Percentiles rank a stretch among this genome's conserved stretches.
Evolutionary conservation across 1,140 invertebrate species (phyloP).

Genomic region (Scaptodrosophila lebanonensis): DNA sequence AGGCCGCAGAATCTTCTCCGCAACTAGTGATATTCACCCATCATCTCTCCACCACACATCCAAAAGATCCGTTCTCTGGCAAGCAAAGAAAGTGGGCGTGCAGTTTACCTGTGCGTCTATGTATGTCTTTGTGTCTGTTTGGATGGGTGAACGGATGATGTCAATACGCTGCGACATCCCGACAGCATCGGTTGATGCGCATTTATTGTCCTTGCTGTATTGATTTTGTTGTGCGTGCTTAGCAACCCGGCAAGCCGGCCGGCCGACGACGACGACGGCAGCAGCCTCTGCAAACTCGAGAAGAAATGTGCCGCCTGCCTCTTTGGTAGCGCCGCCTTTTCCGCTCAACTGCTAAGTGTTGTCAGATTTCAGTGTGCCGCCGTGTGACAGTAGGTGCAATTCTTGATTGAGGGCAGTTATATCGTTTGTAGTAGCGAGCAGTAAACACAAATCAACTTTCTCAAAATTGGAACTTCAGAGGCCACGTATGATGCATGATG

Average conservation of each 20-base stretch:
- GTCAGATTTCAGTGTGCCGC: no score
- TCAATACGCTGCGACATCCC: slow-evolving; percentile 7
- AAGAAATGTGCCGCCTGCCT: slow-evolving; percentile 28
- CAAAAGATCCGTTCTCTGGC: neutral
- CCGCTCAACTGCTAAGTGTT: slow-evolving; percentile 28
- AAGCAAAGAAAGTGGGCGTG: slow-evolving; percentile 23
- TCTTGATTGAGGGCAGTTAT: no score
- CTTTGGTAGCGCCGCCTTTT: slow-evolving; percentile 45
- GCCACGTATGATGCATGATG: slow-evolving; percentile 76
- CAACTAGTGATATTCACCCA: no score
- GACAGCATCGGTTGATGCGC: neutral
- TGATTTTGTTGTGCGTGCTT: slow-evolving; percentile 40
- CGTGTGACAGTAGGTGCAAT: slow-evolving; percentile 17
- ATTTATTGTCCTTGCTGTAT: slow-evolving; percentile 6
- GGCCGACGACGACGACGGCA: slow-evolving; percentile 33
- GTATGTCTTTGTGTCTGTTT: slow-evolving; percentile 8
- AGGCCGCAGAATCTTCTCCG: no score
- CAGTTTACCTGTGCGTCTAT: slow-evolving; percentile 14
- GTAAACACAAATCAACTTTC: slow-evolving; percentile 34
- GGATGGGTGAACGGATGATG: slow-evolving; percentile 22
- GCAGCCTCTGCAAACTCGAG: no score
- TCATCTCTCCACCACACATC: no score
- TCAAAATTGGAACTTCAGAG: slow-evolving; percentile 67
- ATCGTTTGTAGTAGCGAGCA: neutral
- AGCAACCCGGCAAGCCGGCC: slow-evolving; percentile 53